A percentile compares a stretch with the other conserved stretches of the same genome.
Conservation (phyloP, 2,113 vertebrate genomes). For the Empidonax alnorum region DNA sequence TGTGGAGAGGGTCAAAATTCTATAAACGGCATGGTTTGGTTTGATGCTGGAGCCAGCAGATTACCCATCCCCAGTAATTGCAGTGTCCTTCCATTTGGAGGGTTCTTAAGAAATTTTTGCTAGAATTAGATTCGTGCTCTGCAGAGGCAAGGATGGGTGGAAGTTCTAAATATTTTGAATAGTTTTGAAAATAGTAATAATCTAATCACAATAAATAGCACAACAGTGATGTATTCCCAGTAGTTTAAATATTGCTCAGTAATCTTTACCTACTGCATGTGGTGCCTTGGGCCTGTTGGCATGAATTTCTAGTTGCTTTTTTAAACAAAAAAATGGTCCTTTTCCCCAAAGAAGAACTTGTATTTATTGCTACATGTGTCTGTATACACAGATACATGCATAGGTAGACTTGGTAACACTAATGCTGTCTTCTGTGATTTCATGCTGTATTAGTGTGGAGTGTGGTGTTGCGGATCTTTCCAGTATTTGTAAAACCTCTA, state of each 20-base stretch:
- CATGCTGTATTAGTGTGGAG: not conserved
- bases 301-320: not conserved
- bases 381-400: not conserved
- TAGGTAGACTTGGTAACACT: not conserved
- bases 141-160: not conserved
- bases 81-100: not conserved
- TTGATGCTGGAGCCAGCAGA: not conserved
- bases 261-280: not conserved
- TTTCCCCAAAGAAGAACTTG: not conserved
- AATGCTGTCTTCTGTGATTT: not conserved
- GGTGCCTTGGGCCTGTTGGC: not conserved
- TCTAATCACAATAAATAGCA: not conserved
- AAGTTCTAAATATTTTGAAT: not conserved
- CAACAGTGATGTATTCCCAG: not conserved
- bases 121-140: not conserved
- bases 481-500: conserved; percentile 49
- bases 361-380: not conserved
- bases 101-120: not conserved
- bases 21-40: not conserved
- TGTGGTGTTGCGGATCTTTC: not conserved
- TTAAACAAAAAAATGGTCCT: not conserved
- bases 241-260: not conserved
- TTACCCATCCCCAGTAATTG: not conserved
- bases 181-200: not conserved
- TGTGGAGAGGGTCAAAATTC: not conserved